Percentiles rank a stretch among this genome's conserved stretches.
Evolutionary conservation across 1,140 invertebrate species (phyloP).

Genomic region (Neotoxoptera formosana): DNA sequence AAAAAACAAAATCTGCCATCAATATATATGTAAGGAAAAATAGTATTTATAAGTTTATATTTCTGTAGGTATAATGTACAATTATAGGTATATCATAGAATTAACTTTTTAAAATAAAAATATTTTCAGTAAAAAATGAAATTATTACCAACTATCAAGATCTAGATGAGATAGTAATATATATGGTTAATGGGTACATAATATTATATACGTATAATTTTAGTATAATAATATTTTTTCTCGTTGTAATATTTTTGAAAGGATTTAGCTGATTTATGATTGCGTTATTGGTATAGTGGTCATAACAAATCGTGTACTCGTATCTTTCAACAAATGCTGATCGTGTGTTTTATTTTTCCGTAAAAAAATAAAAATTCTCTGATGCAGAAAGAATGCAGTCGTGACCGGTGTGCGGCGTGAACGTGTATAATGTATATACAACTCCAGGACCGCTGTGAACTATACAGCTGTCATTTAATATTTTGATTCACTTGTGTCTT

Average conservation of each 20-base stretch:
- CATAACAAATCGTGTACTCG: background rate
- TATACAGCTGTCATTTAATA: constrained; percentile 20
- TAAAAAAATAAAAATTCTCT: background rate
- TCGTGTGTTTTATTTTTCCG: constrained; percentile 15
- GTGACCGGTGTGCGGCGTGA: constrained; percentile 38
- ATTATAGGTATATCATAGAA: background rate
- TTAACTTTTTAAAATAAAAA: background rate
- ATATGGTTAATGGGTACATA: background rate
- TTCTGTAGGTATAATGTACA: background rate
- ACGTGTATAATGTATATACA: background rate
- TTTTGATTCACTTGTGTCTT: background rate
- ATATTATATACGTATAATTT: background rate
- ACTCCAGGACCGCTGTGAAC: constrained; percentile 8
- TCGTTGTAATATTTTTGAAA: background rate
- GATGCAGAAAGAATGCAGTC: constrained; percentile 47
- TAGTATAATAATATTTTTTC: background rate
- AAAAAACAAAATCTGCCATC: background rate
- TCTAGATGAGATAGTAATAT: background rate
- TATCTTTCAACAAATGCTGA: background rate
- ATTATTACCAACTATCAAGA: background rate
- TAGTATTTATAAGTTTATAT: background rate
- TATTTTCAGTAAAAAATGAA: background rate
- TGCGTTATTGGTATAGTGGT: background rate
- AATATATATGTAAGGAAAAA: background rate
- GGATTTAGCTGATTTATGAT: constrained; percentile 7